Evolutionary conservation across 2,797 vertebrate species (phyloP), one percentile per base, ranked within the genome.

Genomic region (Stomatorhinus walkeri): DNA sequence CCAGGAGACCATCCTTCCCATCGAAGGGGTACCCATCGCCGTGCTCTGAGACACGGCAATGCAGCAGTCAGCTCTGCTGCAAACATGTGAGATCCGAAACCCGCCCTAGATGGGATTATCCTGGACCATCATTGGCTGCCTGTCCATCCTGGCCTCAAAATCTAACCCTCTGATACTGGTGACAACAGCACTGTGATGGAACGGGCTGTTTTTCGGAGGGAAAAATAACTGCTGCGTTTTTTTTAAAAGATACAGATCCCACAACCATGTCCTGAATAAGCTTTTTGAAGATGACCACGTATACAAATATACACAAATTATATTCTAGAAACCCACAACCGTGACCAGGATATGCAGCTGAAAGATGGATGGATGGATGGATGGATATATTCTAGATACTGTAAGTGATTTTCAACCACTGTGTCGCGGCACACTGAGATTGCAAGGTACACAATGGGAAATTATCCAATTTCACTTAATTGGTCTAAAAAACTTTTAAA

Each of bases 21-120:
- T 99, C 98, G 1, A 99, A 99, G 6, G 98, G 98, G 91, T 99
- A 99, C 43, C 98, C 98, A 61, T 99, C 98, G 6, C 98, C 98
- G 0, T 99, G 98, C 89, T 99, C 98, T 99, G 95, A 89, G 40
- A 85, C 43, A 46, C 4, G 59, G 92, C 28, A 89, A 93, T 40
- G 92, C 79, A 51, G 90, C 68, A 49, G 2, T 83, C 36, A 83
- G 64, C 28, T 36, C 32, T 36, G 28, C 19, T 36, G 12, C 28
- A 36, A 72, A 72, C 12, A 16, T 28, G 24, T 16, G 36, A 43
- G 36, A 19, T 3, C 16, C 7, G 36, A 43, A 8, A 79, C 72
- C 19, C 36, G 5, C 32, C 32, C 72, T n/a, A 40, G 72, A 8
- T 8, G 36, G 14, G 14, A 43, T 79, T 19, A n/a, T 79, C 36